These are phyloP conservation scores for Drosophila elegans DNA, from an alignment of 1,140 invertebrate species.

Conservation along the genomic window DNA sequence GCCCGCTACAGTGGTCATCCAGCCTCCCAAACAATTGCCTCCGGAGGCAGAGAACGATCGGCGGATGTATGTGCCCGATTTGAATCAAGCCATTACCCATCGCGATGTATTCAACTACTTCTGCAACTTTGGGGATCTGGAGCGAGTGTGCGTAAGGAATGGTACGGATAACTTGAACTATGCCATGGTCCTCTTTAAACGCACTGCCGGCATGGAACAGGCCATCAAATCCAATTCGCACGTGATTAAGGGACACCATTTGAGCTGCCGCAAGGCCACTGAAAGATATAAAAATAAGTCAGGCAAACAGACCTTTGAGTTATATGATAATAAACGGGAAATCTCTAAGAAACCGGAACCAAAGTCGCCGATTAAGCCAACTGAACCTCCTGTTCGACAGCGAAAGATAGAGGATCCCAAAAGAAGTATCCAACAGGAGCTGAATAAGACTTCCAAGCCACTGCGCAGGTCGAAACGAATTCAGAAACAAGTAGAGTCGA, in stretches of 20 bases:
- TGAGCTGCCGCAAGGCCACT: not conserved
- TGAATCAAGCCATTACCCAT: not conserved
- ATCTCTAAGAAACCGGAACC: not conserved
- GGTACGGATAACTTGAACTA: constrained; percentile 1
- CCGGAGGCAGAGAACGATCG: not conserved
- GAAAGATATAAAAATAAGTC: not conserved
- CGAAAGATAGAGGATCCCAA: not conserved
- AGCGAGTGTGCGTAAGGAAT: not conserved
- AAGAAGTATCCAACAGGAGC: no score
- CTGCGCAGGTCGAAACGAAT: not conserved
- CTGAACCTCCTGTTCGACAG: not conserved
- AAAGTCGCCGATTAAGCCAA: not conserved
- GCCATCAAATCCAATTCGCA: constrained; percentile 1
- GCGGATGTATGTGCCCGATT: not conserved
- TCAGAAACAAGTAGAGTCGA: not conserved
- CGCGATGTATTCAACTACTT: not conserved
- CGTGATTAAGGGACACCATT: not conserved
- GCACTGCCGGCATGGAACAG: not conserved
- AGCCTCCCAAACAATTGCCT: not conserved
- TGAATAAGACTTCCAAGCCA: no score
- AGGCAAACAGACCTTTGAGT: not conserved
- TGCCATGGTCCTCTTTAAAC: not conserved
- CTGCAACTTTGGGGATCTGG: not conserved
- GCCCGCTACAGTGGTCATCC: not conserved
- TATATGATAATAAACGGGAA: not conserved